Percentiles rank a stretch among this genome's conserved stretches.
These are phyloP conservation scores for Bujurquina vittata DNA, from an alignment of 2,113 vertebrate genomes.

Conservation along the genomic window DNA sequence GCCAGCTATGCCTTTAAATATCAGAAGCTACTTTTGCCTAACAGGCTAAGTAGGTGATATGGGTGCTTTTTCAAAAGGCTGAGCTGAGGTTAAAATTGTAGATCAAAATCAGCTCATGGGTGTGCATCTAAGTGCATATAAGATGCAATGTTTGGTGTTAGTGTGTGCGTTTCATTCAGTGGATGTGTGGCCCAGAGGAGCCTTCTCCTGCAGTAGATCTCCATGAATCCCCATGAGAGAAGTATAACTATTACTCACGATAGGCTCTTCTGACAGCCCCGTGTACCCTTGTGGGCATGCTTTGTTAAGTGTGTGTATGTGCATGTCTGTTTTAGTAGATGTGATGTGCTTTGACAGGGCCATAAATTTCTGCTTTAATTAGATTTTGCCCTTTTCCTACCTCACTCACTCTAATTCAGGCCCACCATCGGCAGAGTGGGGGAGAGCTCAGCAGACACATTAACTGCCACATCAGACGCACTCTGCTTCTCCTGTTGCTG, in stretches of 20 bases:
- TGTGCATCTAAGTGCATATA: not conserved
- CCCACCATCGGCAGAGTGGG: constrained; percentile 34
- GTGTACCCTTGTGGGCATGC: constrained; percentile 24
- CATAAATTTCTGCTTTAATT: constrained; percentile 70
- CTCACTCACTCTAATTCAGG: constrained; percentile 18
- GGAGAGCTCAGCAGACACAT: constrained; percentile 1
- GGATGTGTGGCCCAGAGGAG: constrained; percentile 8
- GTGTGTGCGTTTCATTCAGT: not conserved
- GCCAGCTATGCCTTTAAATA: not conserved
- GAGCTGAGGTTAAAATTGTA: constrained; percentile 5
- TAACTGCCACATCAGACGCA: not conserved
- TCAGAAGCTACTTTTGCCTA: not conserved
- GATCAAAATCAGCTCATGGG: not conserved
- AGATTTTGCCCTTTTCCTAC: constrained; percentile 54
- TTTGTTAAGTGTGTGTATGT: constrained; percentile 20
- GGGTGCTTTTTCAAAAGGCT: not conserved
- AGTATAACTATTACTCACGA: constrained; percentile 17
- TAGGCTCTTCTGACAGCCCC: constrained; percentile 37
- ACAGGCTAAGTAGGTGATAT: not conserved
- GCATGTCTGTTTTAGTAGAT: constrained; percentile 19
- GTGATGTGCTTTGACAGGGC: constrained; percentile 48
- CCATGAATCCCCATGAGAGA: constrained; percentile 30
- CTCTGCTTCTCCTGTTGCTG: not conserved
- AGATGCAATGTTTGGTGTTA: not conserved
- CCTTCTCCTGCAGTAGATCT: constrained; percentile 24